Evolutionary conservation across 2,888 invertebrate genomes (phyloP), one percentile per base, ranked within the genome.

Genomic region (Ectropis crepuscularia): DNA sequence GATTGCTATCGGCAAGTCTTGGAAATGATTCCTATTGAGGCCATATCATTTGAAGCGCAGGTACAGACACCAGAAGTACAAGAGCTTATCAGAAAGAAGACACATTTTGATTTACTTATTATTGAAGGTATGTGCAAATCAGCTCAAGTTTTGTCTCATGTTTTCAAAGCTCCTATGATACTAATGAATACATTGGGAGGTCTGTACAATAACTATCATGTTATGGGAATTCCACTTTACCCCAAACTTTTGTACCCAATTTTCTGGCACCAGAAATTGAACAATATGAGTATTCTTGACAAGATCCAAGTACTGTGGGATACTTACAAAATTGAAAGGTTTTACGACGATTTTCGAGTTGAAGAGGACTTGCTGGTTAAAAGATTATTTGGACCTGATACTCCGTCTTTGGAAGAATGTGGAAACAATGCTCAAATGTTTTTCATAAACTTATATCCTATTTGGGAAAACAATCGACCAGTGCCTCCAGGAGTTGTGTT

Each of bases 361-460:
- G 42, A 58, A 54, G 70, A 74, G 38, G 68, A 74, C 53, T 60
- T 48, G 12, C 11, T 68, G 6, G 46, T 77, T 2, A 71, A 55
- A 39, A 69, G 67, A 61, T 38, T 71, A 39, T 77, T 81, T 61
- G 85, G 83, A 0, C 38, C 69, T 6, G 69, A 78, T 36, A 38
- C 73, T 0, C 79, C 84, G 0, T 4, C 57, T 6, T 12, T 78
- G 5, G 51, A 11, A 5, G 78, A 81, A 45, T 64, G 85, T 5
- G 62, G 61, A 36, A 67, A 75, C 28, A 82, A 78, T 55, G 74
- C 88, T 10, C 83, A 85, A 50, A 75, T 93, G 81, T 55, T 92
- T 28, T 85, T 93, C 61, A 53, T 90, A 2, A 93, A 93, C 67
- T 69, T 77, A 0, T 83, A 91, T 72, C 84, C 88, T 0, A 68